Percentiles rank a stretch among this genome's conserved stretches.
Evolutionary conservation across 2,888 invertebrate species (phyloP).

Genomic region (Geophilus truncorum): DNA sequence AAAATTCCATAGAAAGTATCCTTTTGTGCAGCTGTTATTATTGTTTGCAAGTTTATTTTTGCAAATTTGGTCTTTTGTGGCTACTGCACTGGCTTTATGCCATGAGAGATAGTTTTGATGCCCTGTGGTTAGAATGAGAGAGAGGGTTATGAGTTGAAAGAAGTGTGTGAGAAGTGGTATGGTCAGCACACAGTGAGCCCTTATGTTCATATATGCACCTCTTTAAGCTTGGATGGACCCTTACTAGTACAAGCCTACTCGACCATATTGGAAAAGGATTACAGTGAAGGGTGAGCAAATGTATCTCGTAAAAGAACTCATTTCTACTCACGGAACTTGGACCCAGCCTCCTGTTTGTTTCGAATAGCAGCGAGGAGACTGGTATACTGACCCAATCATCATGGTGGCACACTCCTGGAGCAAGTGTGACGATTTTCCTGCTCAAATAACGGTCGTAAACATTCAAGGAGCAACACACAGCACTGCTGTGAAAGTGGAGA

Average conservation of each 20-base stretch:
- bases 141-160: not conserved
- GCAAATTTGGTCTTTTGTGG: no score
- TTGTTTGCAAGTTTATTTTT: no score
- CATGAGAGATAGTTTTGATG: not conserved
- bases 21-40: no score
- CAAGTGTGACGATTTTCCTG: not conserved
- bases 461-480: not conserved
- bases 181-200: not conserved
- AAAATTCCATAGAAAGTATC: no score
- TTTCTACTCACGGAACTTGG: not conserved
- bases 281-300: not conserved
- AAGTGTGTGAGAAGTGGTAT: not conserved
- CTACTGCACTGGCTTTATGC: no score
- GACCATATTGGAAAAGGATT: not conserved
- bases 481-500: no score
- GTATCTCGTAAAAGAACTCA: not conserved
- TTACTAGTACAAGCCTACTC: not conserved
- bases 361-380: not conserved
- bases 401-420: not conserved
- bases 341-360: not conserved
- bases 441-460: not conserved
- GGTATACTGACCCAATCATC: not conserved
- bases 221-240: not conserved
- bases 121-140: not conserved
- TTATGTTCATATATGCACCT: not conserved